Percentiles rank a stretch among this genome's conserved stretches.
These are phyloP conservation scores for Chiroxiphia lanceolata DNA, from an alignment of 2,797 vertebrate genomes.

Conservation along the genomic window DNA sequence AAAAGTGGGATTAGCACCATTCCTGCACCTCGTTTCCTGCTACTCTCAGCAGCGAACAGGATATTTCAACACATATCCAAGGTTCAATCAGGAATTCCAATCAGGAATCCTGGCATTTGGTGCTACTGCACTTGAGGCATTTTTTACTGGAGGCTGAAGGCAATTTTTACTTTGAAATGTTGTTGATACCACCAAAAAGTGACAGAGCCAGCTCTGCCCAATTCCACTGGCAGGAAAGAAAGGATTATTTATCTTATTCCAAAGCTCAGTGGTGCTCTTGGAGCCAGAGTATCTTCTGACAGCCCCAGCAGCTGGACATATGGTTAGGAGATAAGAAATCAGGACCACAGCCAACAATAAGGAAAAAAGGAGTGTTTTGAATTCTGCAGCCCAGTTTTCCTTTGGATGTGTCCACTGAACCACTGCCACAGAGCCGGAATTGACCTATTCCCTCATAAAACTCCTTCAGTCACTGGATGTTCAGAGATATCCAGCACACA, in stretches of 20 bases:
- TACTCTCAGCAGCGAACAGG: neutral
- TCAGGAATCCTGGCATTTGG: neutral
- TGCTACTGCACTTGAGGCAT: neutral
- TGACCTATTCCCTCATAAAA: neutral
- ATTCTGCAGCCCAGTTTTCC: neutral
- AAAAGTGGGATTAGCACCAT: neutral
- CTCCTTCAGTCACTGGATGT: neutral
- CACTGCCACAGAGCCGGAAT: neutral
- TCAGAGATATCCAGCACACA: neutral
- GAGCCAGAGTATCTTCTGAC: neutral
- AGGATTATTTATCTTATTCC: neutral
- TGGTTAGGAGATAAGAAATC: slow-evolving; percentile 16
- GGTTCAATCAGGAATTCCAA: neutral
- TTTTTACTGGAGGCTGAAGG: neutral
- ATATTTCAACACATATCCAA: accelerated
- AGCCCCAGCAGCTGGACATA: neutral
- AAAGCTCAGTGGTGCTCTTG: neutral
- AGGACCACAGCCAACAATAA: slow-evolving; percentile 18
- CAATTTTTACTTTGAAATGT: neutral
- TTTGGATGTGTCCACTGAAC: neutral
- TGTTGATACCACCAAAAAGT: neutral
- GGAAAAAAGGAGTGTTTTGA: slow-evolving; percentile 7
- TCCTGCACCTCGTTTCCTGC: neutral
- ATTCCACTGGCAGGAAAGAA: neutral
- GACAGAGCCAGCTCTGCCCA: neutral